Base-by-base conservation (phyloP, 1,140 invertebrate species). In the Zaprionus gabonicus region DNA sequence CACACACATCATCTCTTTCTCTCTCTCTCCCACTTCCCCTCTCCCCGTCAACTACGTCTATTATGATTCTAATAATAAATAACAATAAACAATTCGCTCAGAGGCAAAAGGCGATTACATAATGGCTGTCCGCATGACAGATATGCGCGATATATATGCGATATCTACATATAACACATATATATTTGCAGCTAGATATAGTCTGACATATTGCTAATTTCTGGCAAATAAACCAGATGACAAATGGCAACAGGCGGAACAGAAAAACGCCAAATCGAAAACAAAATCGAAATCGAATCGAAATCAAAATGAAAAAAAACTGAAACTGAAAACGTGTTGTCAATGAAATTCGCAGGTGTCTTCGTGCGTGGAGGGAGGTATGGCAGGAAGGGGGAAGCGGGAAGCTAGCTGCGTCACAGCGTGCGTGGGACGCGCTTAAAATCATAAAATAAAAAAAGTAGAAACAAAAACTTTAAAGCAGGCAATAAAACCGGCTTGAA, bases 161-260 rank as follows among this genome's bases (percentile, higher is more conserved):
- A 65, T 53, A 74, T 36, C 58, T 41, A 25, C 23, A 25, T 3
- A 20, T 23, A n/a, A n/a, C n/a, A n/a, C n/a, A 25, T 25, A 51
- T 46, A 23, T 1, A 51, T 25, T 5, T 20, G 17, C 17, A 7
- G 25, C 13, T n/a, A 60, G 1, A 44, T 17, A 10, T 60, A 59
- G 51, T 46, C 41, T 46, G 56, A 65, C 66, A 28, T 53, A 63
- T 72, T 62, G 68, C 74, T 63, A 76, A 76, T 72, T 72, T 67
- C 62, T 71, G 58, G 62, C 58, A 60, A 55, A 65, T 60, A 66
- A 76, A 66, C 60, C 60, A 71, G 56, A 55, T 71, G 60, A 66
- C 46, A 71, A 76, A 76, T 76, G 68, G 13, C 15, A n/a, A 17
- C 20, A 41, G 34, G 38, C 36, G 38, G 38, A 60, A n/a, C 36